Base-by-base conservation (phyloP, 64 coral and sea anemone genomes). In the Astreopora myriophthalma region DNA sequence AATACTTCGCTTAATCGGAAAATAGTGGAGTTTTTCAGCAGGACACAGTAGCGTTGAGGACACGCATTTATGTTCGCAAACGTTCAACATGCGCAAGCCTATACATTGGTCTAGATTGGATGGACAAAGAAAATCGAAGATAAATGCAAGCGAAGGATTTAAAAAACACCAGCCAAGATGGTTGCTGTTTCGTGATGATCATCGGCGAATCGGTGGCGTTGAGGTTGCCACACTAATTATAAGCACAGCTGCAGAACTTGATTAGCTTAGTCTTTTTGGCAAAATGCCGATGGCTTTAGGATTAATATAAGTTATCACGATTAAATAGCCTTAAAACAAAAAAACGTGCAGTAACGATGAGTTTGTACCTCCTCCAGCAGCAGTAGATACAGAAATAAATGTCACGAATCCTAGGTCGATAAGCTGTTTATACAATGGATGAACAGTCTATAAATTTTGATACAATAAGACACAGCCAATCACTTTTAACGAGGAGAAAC, bases 371-470 rank as follows among this genome's bases (percentile, higher is more conserved):
- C 16, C 16, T 58, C 16, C 52, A 13, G 52, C 52, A 58, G 8
- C 52, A 58, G 10, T 14, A 58, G 52, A 58, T 58, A 58, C 61
- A 5, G 61, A 26, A 64, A 64, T 11, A 64, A 23, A 26, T 64
- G 61, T 13, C 44, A 31, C n/a, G 8, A 27, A 51, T 29, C 48
- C 6, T 5, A 17, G 29, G 77, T 60, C 3, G 19, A 60, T 80
- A 80, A 80, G 27, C 77, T 80, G 48, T 80, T 78, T 61, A 80
- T 80, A 9, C n/a, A 36, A 83, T 9, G 11, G 22, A 36, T 20
- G 1, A 65, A 60, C 2, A 81, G 48, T 28, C 17, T 32, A 1
- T 61, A 31, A 22, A 7, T 38, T 26, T 65, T 61, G 55, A 62
- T 64, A 83, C 34, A 10, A 38, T 8, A 73, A 20, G 33, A 73